Percentiles rank a stretch among this genome's conserved stretches.
phyloP scores from a whole-genome alignment of 2,888 invertebrate species.

The Gortyna flavago region DNA sequence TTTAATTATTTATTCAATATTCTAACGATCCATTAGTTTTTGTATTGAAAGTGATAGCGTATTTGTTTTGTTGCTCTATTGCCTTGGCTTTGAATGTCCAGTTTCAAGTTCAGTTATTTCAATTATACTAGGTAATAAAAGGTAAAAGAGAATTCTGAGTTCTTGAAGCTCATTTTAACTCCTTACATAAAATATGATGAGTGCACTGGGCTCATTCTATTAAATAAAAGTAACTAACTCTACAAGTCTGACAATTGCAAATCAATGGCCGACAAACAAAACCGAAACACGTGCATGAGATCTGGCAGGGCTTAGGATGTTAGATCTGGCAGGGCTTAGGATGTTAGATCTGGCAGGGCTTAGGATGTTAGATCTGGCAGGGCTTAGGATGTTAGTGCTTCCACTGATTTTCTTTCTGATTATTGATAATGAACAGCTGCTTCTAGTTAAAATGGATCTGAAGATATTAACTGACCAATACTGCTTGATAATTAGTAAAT shows the following conservation, averaged over 20 bases:
- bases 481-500: not conserved
- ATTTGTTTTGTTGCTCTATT: constrained; percentile 13
- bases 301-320: not conserved
- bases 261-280: not conserved
- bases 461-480: not conserved
- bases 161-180: not conserved
- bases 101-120: constrained; percentile 13
- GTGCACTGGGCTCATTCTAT: not conserved
- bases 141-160: not conserved
- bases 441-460: not conserved
- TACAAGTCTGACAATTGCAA: too few species aligned
- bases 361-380: too few species aligned
- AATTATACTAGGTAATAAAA: not conserved
- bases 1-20: constrained; percentile 57
- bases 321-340: too few species aligned
- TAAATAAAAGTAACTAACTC: not conserved
- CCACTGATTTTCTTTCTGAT: too few species aligned
- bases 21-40: constrained; percentile 46
- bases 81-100: not conserved
- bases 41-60: constrained; percentile 52
- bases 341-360: too few species aligned
- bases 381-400: too few species aligned
- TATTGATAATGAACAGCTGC: too few species aligned
- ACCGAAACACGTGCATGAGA: not conserved
- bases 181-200: not conserved